These are phyloP conservation scores for Prionchulus punctatus DNA, from an alignment of 2,888 invertebrate species.

Conservation along the genomic window DNA sequence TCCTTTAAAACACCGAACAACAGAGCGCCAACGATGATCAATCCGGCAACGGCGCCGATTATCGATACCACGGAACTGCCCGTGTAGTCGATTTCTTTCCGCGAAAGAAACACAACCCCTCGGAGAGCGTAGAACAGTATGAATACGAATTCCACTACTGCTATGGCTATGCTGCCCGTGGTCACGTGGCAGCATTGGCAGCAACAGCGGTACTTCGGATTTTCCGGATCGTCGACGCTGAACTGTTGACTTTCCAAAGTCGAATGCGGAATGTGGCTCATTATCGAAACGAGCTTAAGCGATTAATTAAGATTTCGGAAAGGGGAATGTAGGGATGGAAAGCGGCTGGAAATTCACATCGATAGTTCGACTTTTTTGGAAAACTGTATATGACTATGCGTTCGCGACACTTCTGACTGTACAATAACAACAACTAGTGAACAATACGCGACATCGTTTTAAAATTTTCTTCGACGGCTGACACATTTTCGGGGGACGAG, in stretches of 20 bases:
- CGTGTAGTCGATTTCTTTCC: background rate
- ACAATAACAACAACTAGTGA: too few relatives aligned
- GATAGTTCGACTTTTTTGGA: too few relatives aligned
- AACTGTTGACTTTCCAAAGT: background rate
- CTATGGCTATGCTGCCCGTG: background rate
- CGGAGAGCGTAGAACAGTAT: background rate
- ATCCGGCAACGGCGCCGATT: background rate
- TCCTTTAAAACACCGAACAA: background rate
- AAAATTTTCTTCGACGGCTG: too few relatives aligned
- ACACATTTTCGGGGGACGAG: too few relatives aligned
- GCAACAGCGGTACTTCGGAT: background rate
- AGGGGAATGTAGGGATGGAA: too few relatives aligned
- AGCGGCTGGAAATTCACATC: too few relatives aligned
- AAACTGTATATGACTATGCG: too few relatives aligned
- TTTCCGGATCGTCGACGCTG: background rate
- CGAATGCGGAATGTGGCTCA: too few relatives aligned
- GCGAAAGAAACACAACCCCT: background rate
- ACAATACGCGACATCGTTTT: too few relatives aligned
- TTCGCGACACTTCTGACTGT: too few relatives aligned
- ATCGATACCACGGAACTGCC: background rate
- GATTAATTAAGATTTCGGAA: too few relatives aligned
- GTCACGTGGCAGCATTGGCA: background rate
- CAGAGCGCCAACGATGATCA: background rate
- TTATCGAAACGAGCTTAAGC: too few relatives aligned
- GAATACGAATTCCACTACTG: background rate